Conservation (phyloP, 2,797 vertebrate genomes). For the Poeciliopsis infans region DNA sequence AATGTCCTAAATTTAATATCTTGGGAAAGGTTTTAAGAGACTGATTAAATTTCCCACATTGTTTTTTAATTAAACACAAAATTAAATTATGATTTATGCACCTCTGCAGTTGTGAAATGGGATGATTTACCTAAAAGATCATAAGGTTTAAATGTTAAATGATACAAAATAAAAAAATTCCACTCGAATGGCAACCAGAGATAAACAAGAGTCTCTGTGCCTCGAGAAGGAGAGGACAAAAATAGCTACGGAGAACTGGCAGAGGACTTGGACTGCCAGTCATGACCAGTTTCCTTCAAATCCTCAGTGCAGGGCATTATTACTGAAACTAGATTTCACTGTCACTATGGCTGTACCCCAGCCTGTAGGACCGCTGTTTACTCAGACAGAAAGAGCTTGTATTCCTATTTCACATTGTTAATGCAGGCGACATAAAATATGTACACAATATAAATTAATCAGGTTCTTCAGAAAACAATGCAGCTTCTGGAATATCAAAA, state of each 20-base stretch:
- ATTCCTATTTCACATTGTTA: conserved; percentile 12
- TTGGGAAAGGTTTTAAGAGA: neutral
- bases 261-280: conserved; percentile 28
- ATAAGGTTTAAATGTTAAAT: conserved; percentile 5
- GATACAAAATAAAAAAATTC: neutral
- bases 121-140: neutral
- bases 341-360: conserved; percentile 23
- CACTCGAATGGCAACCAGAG: conserved; percentile 10
- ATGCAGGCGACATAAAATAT: conserved; percentile 43
- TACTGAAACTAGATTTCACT: conserved; percentile 7
- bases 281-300: conserved; percentile 39
- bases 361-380: conserved; percentile 36
- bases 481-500: conserved; percentile 3
- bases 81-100: neutral
- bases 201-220: conserved; percentile 22
- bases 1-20: neutral
- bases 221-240: conserved; percentile 42
- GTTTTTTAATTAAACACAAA: neutral
- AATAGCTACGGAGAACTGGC: conserved; percentile 43
- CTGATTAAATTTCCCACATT: neutral
- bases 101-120: neutral
- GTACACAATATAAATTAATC: conserved; percentile 41
- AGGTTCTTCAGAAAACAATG: conserved; percentile 39
- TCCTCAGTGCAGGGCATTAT: conserved; percentile 13
- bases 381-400: neutral